A percentile compares a stretch with the other conserved stretches of the same genome.
Conservation (phyloP, 2,888 invertebrate genomes). For the Periphyllus acericola region DNA sequence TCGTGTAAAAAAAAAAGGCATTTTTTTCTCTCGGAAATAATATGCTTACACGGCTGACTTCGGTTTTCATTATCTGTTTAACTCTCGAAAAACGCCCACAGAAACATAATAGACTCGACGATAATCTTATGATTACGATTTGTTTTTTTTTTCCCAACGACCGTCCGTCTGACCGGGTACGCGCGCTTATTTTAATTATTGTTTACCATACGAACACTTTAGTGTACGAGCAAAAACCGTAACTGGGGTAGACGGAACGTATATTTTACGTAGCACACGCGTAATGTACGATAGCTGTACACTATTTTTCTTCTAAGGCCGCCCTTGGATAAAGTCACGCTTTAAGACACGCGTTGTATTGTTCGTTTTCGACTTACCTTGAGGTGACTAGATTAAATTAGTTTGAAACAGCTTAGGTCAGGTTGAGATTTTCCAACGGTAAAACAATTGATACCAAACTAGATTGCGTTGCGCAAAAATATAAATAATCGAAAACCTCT, state of each 20-base stretch:
- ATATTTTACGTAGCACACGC: neutral
- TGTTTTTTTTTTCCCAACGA: neutral
- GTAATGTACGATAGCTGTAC: too few species aligned
- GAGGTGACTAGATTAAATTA: constrained; percentile 41
- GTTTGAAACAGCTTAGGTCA: constrained; percentile 5
- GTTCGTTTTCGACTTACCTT: constrained; percentile 39
- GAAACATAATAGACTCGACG: constrained; percentile 22
- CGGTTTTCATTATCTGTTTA: neutral
- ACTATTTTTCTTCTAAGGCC: constrained; percentile 44
- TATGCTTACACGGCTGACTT: neutral
- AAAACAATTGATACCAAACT: constrained; percentile 48
- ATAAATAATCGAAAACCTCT: constrained; percentile 1
- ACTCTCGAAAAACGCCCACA: constrained; percentile 35
- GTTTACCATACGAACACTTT: neutral
- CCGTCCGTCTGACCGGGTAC: neutral
- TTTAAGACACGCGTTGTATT: constrained; percentile 49
- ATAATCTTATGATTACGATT: constrained; percentile 22
- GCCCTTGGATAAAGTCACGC: constrained; percentile 55
- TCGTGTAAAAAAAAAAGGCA: constrained; percentile 13
- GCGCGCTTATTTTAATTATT: constrained; percentile 21
- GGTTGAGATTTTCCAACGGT: constrained; percentile 19
- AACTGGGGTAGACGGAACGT: neutral
- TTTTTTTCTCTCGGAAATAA: neutral
- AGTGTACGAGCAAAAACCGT: constrained; percentile 10
- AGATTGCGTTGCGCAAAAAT: constrained; percentile 37